Base-by-base conservation (phyloP, 2,888 invertebrate species). In the Podotricha telesiphe region DNA sequence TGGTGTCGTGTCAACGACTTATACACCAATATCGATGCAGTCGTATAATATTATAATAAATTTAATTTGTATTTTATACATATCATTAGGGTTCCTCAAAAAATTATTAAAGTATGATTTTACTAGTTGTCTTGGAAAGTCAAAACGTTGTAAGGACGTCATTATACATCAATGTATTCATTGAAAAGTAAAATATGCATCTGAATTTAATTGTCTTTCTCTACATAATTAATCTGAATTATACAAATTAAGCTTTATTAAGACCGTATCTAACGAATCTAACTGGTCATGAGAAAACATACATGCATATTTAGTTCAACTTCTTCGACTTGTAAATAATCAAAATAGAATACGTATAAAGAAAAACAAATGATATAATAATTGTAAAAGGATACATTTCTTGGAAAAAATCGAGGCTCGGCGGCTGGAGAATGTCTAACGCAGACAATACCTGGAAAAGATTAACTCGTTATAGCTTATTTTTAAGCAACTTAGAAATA, bases 341-440 rank as follows among this genome's bases (percentile, higher is more conserved):
- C 28, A 28, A 28, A 28, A 4, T 4, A 2, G 28, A 28, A 28
- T 28, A 28, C 2, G 6, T 6, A 4, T 28, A 4, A 34, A 45
- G 0, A n/a, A 17, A 19, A 17, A 47, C n/a, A 11, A 34, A 34
- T 61, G 6, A 45, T 48, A 13, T 63, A 51, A 37, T 48, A 51
- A 37, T 48, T 45, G 34, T 62, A 87, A 96, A 97, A 97, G 97
- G 97, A 97, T 98, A 99, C 99, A 99, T 98, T 97, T 99, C 99
- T 94, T 99, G 99, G 95, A 99, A 99, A 95, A 98, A 99, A 94
- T 99, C 99, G 93, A 99, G 96, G 94, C 98, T 98, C 80, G 99
- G 98, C 83, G 99, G 99, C 93, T 99, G 99, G 82, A 99, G 95
- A 91, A 99, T 99, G 94, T 99, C 99, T 94, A 98, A 94, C 80